Evolutionary conservation across 2,888 invertebrate genomes (phyloP).

Genomic region (Dicyrtomina minuta): DNA sequence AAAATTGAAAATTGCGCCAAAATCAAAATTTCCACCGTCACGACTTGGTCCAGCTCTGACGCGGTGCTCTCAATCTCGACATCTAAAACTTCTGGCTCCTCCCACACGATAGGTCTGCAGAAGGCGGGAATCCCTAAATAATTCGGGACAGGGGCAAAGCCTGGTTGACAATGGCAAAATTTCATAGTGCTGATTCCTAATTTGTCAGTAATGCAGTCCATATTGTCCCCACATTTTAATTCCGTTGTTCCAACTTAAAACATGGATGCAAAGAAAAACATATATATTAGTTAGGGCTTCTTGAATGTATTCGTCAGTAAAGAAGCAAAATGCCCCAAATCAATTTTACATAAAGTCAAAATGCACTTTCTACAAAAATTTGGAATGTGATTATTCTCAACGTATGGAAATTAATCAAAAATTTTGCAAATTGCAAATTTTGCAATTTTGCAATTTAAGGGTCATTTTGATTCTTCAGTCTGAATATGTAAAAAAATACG

Average conservation of each 20-base stretch:
- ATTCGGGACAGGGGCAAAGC: slow-evolving; percentile 2
- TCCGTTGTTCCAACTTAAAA: neutral
- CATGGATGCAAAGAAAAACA: too few species aligned
- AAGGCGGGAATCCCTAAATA: slow-evolving; percentile 1
- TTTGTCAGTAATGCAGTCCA: neutral
- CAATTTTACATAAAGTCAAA: too few species aligned
- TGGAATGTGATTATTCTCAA: neutral
- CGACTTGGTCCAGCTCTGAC: too few species aligned
- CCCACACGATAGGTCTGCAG: neutral
- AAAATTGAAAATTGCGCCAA: too few species aligned
- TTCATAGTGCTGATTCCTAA: neutral
- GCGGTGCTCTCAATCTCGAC: too few species aligned
- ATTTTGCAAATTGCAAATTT: neutral
- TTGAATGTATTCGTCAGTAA: too few species aligned
- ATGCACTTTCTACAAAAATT: too few species aligned
- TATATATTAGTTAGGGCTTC: too few species aligned
- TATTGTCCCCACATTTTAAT: slow-evolving; percentile 3
- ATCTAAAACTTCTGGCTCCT: too few species aligned
- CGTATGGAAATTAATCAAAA: neutral
- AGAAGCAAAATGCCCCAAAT: too few species aligned
- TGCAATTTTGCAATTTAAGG: neutral
- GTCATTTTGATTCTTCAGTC: too few species aligned
- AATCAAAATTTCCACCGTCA: too few species aligned
- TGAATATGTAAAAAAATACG: neutral
- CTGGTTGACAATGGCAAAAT: neutral